Evolutionary conservation across 92 coral and sea anemone species (phyloP).

Genomic region (Zoanthus solanderi): DNA sequence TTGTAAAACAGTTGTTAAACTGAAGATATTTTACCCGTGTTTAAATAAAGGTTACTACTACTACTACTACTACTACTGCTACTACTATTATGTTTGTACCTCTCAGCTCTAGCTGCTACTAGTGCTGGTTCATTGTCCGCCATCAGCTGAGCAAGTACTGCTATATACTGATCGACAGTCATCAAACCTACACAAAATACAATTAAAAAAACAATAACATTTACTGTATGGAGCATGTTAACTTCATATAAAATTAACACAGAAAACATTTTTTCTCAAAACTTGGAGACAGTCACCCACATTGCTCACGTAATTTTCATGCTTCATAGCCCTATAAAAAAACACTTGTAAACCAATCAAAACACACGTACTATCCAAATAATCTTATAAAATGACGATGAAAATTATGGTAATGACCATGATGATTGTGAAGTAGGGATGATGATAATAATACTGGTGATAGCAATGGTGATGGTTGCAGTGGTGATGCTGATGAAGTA

Average conservation of each 20-base stretch:
- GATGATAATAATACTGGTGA: neutral
- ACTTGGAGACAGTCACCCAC: too few relatives aligned
- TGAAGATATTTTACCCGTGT: too few relatives aligned
- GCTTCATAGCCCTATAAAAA: too few relatives aligned
- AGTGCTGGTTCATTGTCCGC: constrained; percentile 91
- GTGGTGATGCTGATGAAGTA: neutral
- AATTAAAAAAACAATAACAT: neutral
- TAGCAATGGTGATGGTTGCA: neutral
- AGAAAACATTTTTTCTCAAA: too few relatives aligned
- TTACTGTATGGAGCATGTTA: too few relatives aligned
- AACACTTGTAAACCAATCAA: too few relatives aligned
- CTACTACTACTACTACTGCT: too few relatives aligned
- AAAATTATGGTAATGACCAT: neutral
- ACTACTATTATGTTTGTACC: constrained; percentile 55
- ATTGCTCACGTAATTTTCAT: too few relatives aligned
- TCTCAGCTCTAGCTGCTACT: constrained; percentile 91
- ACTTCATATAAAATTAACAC: too few relatives aligned
- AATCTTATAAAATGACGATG: neutral
- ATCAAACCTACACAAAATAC: constrained; percentile 66
- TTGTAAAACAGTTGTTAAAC: too few relatives aligned
- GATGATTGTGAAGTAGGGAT: neutral
- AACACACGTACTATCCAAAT: too few relatives aligned
- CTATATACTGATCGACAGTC: constrained; percentile 88
- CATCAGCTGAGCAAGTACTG: constrained; percentile 82
- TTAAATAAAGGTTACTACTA: too few relatives aligned